Conservation (phyloP, 2,888 invertebrate species). For the Hydroisotoma schaefferi region DNA sequence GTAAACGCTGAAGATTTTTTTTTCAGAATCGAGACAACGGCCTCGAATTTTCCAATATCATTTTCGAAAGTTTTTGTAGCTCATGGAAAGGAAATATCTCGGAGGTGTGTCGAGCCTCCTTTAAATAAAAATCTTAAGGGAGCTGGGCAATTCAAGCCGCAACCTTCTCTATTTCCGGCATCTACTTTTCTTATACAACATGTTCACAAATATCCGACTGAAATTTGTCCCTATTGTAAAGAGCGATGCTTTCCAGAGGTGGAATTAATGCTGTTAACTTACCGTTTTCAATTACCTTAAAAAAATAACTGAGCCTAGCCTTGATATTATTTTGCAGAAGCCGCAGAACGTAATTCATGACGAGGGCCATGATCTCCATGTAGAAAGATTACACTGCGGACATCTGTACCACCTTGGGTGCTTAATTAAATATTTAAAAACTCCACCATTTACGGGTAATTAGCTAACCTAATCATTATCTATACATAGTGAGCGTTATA, state of each 20-base stretch:
- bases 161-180: slow-evolving; percentile 62
- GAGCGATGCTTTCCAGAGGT: slow-evolving; percentile 61
- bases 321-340: slow-evolving; percentile 51
- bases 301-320: neutral
- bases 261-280: slow-evolving; percentile 40
- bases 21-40: slow-evolving; percentile 59
- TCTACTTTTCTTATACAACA: slow-evolving; percentile 62
- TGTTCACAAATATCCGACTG: slow-evolving; percentile 61
- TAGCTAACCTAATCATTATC: neutral
- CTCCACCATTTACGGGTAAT: slow-evolving; percentile 66
- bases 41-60: slow-evolving; percentile 64
- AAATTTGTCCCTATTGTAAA: slow-evolving; percentile 64
- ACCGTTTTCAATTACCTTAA: neutral
- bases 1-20: too few species aligned
- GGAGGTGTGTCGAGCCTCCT: slow-evolving; percentile 67
- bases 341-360: slow-evolving; percentile 54
- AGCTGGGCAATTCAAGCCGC: slow-evolving; percentile 59
- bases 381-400: slow-evolving; percentile 69
- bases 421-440: slow-evolving; percentile 64
- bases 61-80: slow-evolving; percentile 62
- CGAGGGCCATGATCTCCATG: slow-evolving; percentile 60
- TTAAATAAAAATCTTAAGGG: slow-evolving; percentile 56
- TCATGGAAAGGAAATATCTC: slow-evolving; percentile 65
- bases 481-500: neutral
- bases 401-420: slow-evolving; percentile 69